Evolutionary conservation across 2,113 vertebrate species (phyloP).

Genomic region (Cavia porcellus): DNA sequence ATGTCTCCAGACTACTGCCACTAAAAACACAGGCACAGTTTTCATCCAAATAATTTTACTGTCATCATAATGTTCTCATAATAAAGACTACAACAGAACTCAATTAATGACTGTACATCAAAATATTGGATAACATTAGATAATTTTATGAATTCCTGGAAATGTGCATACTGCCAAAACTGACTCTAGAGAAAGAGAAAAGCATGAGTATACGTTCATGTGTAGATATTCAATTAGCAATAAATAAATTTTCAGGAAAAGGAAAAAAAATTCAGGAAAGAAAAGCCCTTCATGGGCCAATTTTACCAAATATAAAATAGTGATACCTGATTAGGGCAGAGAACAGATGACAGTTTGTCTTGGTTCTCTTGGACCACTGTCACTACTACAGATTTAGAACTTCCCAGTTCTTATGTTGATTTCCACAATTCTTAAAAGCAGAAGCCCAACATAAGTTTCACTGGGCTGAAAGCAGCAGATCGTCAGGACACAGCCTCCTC

Average conservation of each 20-base stretch:
- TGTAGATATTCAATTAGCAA: background rate
- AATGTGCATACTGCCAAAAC: background rate
- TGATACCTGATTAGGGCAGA: too few species aligned
- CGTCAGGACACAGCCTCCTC: rapidly evolving
- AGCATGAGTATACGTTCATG: background rate
- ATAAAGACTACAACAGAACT: background rate
- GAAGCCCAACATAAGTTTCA: background rate
- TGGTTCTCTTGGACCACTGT: too few species aligned
- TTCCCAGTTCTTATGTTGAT: background rate
- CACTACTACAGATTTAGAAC: background rate
- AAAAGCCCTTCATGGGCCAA: background rate
- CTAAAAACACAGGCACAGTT: background rate
- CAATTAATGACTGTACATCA: background rate
- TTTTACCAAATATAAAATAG: background rate
- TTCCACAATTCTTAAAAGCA: background rate
- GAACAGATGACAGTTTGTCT: background rate
- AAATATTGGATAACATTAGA: too few species aligned
- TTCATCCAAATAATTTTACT: background rate
- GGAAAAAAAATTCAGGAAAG: too few species aligned
- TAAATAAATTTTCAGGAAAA: background rate
- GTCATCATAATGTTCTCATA: background rate
- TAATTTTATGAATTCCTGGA: background rate
- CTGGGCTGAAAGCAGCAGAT: background rate
- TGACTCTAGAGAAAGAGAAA: background rate
- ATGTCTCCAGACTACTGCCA: background rate